These are phyloP conservation scores for Xylocopa sonorina DNA, from an alignment of 1,140 invertebrate genomes.

Conservation along the genomic window DNA sequence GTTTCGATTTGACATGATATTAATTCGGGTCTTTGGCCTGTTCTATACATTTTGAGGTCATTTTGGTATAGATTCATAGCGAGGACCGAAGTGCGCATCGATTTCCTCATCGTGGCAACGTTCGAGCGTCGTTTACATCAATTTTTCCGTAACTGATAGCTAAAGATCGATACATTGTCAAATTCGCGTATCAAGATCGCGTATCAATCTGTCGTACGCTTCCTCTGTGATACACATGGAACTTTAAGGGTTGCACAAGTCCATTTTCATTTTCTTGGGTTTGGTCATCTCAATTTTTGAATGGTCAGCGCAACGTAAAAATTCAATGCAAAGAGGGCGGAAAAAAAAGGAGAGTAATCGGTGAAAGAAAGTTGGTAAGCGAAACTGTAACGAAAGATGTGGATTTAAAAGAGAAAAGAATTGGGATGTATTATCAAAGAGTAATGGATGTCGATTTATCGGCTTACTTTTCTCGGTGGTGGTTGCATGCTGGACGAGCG, in stretches of 20 bases:
- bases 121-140: conserved; percentile 37
- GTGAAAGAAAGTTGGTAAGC: too few species aligned
- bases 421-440: neutral
- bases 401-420: neutral
- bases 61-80: conserved; percentile 61
- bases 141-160: conserved; percentile 38
- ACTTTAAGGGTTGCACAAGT: too few species aligned
- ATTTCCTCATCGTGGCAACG: conserved; percentile 60
- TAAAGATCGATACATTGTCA: conserved; percentile 38
- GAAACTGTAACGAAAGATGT: too few species aligned
- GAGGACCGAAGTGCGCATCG: conserved; percentile 62
- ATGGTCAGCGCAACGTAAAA: neutral
- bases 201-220: neutral
- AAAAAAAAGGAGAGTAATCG: neutral
- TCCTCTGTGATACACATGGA: neutral
- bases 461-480: conserved; percentile 88
- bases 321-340: neutral
- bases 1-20: neutral
- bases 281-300: neutral
- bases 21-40: conserved; percentile 54
- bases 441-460: neutral
- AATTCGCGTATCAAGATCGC: conserved; percentile 28
- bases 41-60: conserved; percentile 54
- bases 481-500: conserved; percentile 86
- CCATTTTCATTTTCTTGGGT: neutral